Percentiles rank a stretch among this genome's conserved stretches.
Conservation (phyloP, 37 sponge, comb jelly and placozoan genomes). For the Aphrocallistes beatrix region DNA sequence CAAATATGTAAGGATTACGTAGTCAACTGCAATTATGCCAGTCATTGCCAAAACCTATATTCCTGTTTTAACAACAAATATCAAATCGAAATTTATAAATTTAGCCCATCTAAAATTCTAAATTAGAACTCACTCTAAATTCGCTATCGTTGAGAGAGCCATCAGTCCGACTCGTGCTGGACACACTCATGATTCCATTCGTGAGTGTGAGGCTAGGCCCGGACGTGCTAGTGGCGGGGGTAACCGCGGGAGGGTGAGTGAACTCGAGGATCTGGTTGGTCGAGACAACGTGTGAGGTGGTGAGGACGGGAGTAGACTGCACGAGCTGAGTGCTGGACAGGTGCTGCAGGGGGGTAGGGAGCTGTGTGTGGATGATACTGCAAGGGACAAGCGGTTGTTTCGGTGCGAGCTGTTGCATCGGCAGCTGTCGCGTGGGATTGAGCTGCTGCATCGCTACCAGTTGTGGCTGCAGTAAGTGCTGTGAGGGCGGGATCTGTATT, state of each 20-base stretch:
- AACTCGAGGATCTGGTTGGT: background rate
- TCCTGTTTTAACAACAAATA: no score
- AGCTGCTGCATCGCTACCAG: background rate
- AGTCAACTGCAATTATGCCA: no score
- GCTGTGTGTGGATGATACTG: background rate
- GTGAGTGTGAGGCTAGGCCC: background rate
- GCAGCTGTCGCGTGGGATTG: background rate
- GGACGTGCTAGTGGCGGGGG: background rate
- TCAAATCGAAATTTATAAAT: no score
- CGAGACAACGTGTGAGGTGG: background rate
- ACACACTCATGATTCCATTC: background rate
- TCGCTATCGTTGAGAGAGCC: background rate
- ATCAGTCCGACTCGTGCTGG: background rate
- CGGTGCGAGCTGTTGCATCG: background rate
- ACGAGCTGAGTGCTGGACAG: background rate
- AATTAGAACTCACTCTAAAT: background rate
- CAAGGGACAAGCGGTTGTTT: background rate
- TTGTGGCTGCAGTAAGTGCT: background rate
- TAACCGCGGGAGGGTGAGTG: background rate
- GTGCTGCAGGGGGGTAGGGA: background rate
- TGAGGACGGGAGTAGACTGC: background rate
- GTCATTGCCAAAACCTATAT: no score
- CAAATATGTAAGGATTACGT: no score
- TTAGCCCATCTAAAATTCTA: no score
- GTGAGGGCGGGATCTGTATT: background rate